Evolutionary conservation across 2,797 vertebrate species (phyloP).

Genomic region (Peromyscus melanophrys): DNA sequence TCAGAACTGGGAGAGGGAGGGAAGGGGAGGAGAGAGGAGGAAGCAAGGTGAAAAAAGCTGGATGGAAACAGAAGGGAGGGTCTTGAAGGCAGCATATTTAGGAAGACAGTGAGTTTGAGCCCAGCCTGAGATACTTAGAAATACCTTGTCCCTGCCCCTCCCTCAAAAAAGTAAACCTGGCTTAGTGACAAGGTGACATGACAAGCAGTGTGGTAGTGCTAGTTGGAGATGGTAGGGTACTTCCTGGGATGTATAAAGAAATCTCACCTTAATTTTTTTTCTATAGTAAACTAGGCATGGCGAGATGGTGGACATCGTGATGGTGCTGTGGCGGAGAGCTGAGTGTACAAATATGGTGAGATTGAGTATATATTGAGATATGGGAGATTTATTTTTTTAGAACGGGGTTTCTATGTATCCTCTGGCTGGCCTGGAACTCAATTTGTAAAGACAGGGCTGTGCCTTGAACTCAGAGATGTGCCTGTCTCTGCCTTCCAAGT

Average conservation of each 20-base stretch:
- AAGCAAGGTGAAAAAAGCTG: no score
- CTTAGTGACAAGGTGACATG: not conserved
- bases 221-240: not conserved
- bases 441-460: not conserved
- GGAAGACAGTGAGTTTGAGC: not conserved
- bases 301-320: not conserved
- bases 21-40: not conserved
- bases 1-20: not conserved
- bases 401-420: not conserved
- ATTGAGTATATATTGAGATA: no score
- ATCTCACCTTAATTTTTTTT: not conserved
- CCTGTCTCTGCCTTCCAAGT: not conserved
- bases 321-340: not conserved
- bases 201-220: not conserved
- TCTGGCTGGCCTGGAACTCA: not conserved
- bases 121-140: not conserved
- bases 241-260: not conserved
- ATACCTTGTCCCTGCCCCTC: no score
- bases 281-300: not conserved
- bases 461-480: not conserved
- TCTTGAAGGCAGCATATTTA: not conserved
- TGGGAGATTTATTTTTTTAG: not conserved
- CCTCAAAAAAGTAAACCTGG: not conserved
- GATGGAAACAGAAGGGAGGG: not conserved
- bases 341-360: no score